Evolutionary conservation across 37 sponge, comb jelly and placozoan genomes (phyloP), one percentile per base, ranked within the genome.

Genomic region (Hormiphora californensis): DNA sequence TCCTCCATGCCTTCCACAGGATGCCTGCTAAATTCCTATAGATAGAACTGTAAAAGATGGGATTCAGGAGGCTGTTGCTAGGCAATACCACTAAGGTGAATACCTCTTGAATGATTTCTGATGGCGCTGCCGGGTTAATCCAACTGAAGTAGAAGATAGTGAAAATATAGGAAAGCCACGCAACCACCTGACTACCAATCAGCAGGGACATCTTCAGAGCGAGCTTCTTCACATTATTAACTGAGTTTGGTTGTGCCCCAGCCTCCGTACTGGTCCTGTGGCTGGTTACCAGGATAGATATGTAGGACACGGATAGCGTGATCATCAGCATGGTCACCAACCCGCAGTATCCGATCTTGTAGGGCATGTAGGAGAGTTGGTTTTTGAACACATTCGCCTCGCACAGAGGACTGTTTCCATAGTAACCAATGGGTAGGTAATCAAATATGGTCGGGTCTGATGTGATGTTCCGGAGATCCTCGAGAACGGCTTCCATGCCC

Each of bases 1-100:
- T 9, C 15, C 53, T 49, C 53, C 53, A 49, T 9, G 12, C 15
- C 12, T 15, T 15, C 9, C 15, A 17, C 53, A 49, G 12, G 12
- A 9, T 17, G 53, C 15, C 15, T 15, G 9, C 15, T 30, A 57
- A 5, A 4, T 57, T 57, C 61, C 27, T 57, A 30, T 57, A 57
- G 3, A 57, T 5, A 23, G 5, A 23, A 57, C 61, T 57, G 61
- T 57, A 57, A 57, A 21, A 57, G 3, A 57, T 30, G 7, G 61
- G 61, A 15, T 57, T 57, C 61, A 57, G n/a, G 61, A 57, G 27
- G 23, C 61, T 57, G 61, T 57, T 57, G n/a, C n/a, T 57, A 4
- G 61, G 61, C 7, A 57, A 4, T 4, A 57, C n/a, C 7, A 57
- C 61, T 30, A 57, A 30, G 27, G 61, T 30, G 23, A 57, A 57